Base-by-base conservation (phyloP, 2,888 invertebrate species). In the Philhelius pedissequus region DNA sequence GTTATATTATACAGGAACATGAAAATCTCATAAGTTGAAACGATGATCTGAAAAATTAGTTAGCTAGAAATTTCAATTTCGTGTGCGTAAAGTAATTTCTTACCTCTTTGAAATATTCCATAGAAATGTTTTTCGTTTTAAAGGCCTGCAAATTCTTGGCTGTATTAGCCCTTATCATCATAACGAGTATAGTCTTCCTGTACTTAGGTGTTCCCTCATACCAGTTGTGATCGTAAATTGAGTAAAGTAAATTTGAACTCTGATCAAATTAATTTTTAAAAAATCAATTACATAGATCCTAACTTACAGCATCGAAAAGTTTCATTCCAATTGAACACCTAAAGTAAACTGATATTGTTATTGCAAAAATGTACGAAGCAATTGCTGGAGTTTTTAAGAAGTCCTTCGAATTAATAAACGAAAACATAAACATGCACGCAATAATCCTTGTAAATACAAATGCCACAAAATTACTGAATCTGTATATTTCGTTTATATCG, bases 211-310 rank as follows among this genome's bases (percentile, higher is more conserved):
- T 64, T 5, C 64, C 78, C 11, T 71, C 56, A 40, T 78, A 78
- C 78, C 78, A 78, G 13, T 71, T 78, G 8, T 64, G 64, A 0
- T 71, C 62, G 18, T 78, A 78, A 32, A 71, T 71, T 15, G 77
- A 52, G 50, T 22, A 13, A 18, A 70, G 15, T 9, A 78, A 64
- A 38, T 25, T 30, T 22, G 48, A 56, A 13, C 62, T 70, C 77
- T 77, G 11, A 48, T 35, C 2, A 0, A 8, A 3, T 18, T 13
- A 20, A 40, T 50, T 27, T 0, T 5, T 13, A 18, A 20, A 27
- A n/a, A n/a, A n/a, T n/a, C n/a, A n/a, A n/a, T n/a, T n/a, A n/a
- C n/a, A n/a, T n/a, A n/a, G n/a, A n/a, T n/a, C n/a, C n/a, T n/a
- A n/a, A n/a, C 66, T 58, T 43, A 78, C 78, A 18, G 66, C 78